phyloP scores from a whole-genome alignment of 2,888 invertebrate genomes.

The Cactoblastis cactorum region DNA sequence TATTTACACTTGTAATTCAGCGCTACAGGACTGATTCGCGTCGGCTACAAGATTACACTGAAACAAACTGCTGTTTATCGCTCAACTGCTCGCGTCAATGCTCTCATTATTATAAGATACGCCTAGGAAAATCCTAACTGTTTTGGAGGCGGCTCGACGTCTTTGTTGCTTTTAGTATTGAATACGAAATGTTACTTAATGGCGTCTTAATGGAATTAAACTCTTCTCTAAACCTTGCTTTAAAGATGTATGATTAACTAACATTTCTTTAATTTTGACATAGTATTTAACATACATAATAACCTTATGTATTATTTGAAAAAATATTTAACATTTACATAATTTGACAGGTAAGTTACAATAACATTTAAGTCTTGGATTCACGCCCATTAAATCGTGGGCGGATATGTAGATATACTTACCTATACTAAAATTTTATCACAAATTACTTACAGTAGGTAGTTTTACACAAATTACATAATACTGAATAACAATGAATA shows the following conservation, averaged over 20 bases:
- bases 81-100: slow-evolving; percentile 1
- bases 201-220: too few relatives aligned
- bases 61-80: slow-evolving; percentile 22
- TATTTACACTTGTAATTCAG: slow-evolving; percentile 79
- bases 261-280: too few relatives aligned
- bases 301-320: too few relatives aligned
- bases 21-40: slow-evolving; percentile 59
- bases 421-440: background rate
- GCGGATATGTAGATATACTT: background rate
- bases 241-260: too few relatives aligned
- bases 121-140: background rate
- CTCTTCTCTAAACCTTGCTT: too few relatives aligned
- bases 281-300: too few relatives aligned
- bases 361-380: background rate
- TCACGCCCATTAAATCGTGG: background rate
- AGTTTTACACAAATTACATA: too few relatives aligned
- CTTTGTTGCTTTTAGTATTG: too few relatives aligned
- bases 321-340: background rate
- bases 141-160: background rate
- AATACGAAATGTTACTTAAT: too few relatives aligned
- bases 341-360: background rate
- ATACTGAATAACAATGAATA: too few relatives aligned
- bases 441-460: background rate
- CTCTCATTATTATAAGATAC: slow-evolving; percentile 4
- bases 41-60: slow-evolving; percentile 33